These are phyloP conservation scores for Nymphalis io DNA, from an alignment of 1,140 invertebrate species.

Conservation along the genomic window DNA sequence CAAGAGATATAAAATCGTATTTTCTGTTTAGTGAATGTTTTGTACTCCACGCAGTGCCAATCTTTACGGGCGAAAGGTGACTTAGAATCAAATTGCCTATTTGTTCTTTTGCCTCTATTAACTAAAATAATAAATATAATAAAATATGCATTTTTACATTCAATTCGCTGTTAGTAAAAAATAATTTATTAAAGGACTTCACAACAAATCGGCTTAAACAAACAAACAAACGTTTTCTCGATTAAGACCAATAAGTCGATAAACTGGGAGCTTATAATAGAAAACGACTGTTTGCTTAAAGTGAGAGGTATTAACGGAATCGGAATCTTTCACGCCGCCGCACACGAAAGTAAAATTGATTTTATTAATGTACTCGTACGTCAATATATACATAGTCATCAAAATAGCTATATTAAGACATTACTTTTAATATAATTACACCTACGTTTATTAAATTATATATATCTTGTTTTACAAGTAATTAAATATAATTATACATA, in stretches of 20 bases:
- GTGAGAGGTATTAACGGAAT: conserved; percentile 58
- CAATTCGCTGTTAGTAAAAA: too few species aligned
- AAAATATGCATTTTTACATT: too few species aligned
- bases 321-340: conserved; percentile 50
- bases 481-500: too few species aligned
- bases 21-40: too few species aligned
- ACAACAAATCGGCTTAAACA: conserved; percentile 51
- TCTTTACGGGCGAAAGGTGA: too few species aligned
- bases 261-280: conserved; percentile 50
- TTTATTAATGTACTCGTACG: conserved; percentile 43
- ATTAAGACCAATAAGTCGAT: conserved; percentile 70
- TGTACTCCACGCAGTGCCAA: too few species aligned
- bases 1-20: too few species aligned
- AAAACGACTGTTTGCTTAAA: conserved; percentile 55
- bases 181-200: not conserved
- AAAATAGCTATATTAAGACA: not conserved
- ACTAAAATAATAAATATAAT: too few species aligned
- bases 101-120: too few species aligned
- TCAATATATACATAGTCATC: not conserved
- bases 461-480: too few species aligned
- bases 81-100: too few species aligned
- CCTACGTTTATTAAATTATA: too few species aligned
- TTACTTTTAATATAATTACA: not conserved
- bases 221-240: conserved; percentile 59
- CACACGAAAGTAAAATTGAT: conserved; percentile 53